These are phyloP conservation scores for Zapus hudsonius DNA, from an alignment of 2,113 vertebrate genomes.

Conservation along the genomic window DNA sequence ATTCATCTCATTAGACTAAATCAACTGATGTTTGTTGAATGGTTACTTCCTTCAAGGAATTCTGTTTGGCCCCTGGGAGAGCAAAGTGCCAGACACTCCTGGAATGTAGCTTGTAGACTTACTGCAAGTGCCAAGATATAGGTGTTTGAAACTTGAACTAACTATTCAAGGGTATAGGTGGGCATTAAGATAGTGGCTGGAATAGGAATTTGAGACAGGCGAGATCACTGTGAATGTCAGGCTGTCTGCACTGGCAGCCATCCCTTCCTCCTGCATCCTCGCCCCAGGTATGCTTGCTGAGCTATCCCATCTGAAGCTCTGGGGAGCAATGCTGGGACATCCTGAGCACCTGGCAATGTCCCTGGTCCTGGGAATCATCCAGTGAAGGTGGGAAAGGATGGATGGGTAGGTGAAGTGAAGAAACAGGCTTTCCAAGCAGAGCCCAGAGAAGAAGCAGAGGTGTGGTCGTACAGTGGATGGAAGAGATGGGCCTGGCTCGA, in stretches of 20 bases:
- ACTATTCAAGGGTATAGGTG: not conserved
- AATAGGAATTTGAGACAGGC: not conserved
- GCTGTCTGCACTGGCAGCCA: not conserved
- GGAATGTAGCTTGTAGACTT: not conserved
- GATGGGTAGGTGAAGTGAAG: not conserved
- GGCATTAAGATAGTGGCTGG: not conserved
- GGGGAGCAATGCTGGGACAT: conserved; percentile 19
- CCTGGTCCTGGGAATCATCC: not conserved
- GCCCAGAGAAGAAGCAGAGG: not conserved
- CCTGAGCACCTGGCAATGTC: not conserved
- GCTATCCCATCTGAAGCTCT: not conserved
- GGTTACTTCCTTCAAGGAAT: not conserved
- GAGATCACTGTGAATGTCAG: not conserved
- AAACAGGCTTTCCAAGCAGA: conserved; percentile 29
- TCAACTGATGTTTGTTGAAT: not conserved
- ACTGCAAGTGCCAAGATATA: not conserved
- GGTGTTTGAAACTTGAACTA: not conserved
- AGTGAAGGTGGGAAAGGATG: not conserved
- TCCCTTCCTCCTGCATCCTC: not conserved
- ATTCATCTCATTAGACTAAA: not conserved
- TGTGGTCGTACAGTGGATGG: not conserved
- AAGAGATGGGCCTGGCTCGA: not conserved
- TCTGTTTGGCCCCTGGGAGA: not conserved
- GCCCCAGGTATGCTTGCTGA: not conserved
- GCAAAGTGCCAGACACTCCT: not conserved